Evolutionary conservation across 2,113 vertebrate genomes (phyloP), one percentile per base, ranked within the genome.

Genomic region (Oceanodroma tethys): DNA sequence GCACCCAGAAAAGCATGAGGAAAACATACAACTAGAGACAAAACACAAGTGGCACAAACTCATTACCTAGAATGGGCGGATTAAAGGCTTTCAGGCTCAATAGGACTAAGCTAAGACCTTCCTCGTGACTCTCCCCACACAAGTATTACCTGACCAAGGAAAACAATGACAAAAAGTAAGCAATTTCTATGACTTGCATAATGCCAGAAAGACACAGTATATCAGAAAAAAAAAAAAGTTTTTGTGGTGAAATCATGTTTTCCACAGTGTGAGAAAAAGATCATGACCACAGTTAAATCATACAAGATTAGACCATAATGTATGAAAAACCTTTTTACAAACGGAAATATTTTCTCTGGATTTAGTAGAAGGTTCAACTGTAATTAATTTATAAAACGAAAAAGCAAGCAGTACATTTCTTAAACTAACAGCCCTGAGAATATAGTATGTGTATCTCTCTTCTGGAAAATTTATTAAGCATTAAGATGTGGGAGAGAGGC

Each of bases 351-450:
- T 56, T 94, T 94, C 63, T 88, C 72, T 65, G 48, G 67, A 83
- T 87, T 84, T 71, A 91, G 60, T 68, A 86, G 62, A 90, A 81
- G 40, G 47, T 96, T 94, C 81, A 92, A 78, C 43, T 58, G 52
- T 59, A 87, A 95, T 95, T 95, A 88, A 89, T 96, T 82, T 96
- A 59, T 95, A 76, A 93, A 96, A 92, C 47, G n/a, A 93, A 87
- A 94, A 93, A 75, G 30, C 60, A 86, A 92, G 88, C 34, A 97
- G 53, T 75, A 40, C 26, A 80, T 95, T 97, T 94, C 81, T 92
- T 94, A 96, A 96, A 73, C 55, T 71, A 74, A 76, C 52, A 76
- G 36, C 71, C 47, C 76, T 82, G 86, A 90, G 70, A 94, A 92
- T 82, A 95, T 23, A 79, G 45, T 70, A 50, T 40, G 11, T 59